Base-by-base conservation (phyloP, 2,797 vertebrate species). In the Sylvia borin region DNA sequence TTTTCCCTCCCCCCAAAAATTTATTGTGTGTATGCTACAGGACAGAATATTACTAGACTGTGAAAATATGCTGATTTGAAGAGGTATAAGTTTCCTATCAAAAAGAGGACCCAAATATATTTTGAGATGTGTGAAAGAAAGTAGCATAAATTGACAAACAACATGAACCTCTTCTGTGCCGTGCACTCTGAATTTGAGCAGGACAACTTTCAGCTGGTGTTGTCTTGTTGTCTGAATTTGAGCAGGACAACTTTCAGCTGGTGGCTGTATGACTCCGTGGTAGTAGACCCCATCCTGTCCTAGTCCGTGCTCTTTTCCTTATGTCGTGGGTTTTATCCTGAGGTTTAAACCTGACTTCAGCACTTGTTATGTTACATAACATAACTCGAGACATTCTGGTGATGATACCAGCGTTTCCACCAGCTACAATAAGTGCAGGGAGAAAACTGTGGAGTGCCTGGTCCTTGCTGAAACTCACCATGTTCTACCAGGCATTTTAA, bases 51-150 rank as follows among this genome's bases (percentile, higher is more conserved):
- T 1, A 57, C 50, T 64, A 25, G 50, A 38, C 65, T 21, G 6
- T 32, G 29, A 73, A 76, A 65, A 92, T 38, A 36, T 40, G 62
- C 32, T 7, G 42, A 29, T 90, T 85, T 92, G 34, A 72, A 76
- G 50, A 27, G 81, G 54, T 92, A 71, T 32, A 38, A 40, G 34
- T 88, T 77, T 88, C 36, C 36, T 68, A 38, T 77, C 38, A 53
- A 48, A 85, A 83, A 79, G 48, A 25, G 64, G 12, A 47, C 61
- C 38, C 40, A 70, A 73, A 58, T 83, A 50, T 24, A 70, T 62
- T 80, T 85, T 87, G 62, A 57, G 66, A 80, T 55, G 29, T 68
- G 54, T 72, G 70, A 58, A 92, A 60, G n/a, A 57, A 97, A 68
- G 51, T 34, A 32, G n/a, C 26, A 29, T 45, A 57, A 86, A 67